phyloP scores from a whole-genome alignment of 2,797 vertebrate species.

The Emydoidea blandingii region DNA sequence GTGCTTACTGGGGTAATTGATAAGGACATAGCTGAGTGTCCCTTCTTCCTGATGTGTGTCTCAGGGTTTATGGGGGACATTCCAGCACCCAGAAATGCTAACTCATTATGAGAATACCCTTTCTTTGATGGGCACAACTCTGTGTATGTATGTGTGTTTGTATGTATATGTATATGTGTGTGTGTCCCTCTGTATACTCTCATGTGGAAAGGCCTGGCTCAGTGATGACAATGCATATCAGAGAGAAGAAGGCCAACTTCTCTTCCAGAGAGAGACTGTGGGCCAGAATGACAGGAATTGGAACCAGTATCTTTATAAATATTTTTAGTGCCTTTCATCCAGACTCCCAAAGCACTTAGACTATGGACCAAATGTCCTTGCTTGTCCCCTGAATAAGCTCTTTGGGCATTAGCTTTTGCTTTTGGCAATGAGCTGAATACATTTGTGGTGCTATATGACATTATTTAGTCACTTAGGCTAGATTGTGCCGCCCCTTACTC shows the following conservation, averaged over 20 bases:
- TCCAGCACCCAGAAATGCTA: background rate
- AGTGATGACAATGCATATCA: background rate
- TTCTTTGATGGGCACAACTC: background rate
- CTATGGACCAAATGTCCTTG: background rate
- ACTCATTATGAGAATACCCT: background rate
- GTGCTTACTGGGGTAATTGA: constrained; percentile 40
- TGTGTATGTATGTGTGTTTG: background rate
- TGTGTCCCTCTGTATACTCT: background rate
- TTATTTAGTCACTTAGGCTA: background rate
- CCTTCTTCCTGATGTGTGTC: background rate
- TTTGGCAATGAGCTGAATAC: background rate
- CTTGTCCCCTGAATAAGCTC: background rate
- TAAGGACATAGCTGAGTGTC: constrained; percentile 46
- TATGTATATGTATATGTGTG: background rate
- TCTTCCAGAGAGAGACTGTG: background rate
- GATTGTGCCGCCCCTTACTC: no score
- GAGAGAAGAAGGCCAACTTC: background rate
- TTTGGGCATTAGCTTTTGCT: background rate
- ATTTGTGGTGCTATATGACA: background rate
- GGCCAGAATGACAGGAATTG: background rate
- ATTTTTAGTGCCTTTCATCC: background rate
- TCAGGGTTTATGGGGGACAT: constrained; percentile 27
- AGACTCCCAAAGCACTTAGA: background rate
- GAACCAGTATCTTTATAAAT: background rate
- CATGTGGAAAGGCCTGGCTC: background rate